These are phyloP conservation scores for Calyptommatus sinebrachiatus DNA, from an alignment of 2,113 vertebrate species.

Conservation along the genomic window DNA sequence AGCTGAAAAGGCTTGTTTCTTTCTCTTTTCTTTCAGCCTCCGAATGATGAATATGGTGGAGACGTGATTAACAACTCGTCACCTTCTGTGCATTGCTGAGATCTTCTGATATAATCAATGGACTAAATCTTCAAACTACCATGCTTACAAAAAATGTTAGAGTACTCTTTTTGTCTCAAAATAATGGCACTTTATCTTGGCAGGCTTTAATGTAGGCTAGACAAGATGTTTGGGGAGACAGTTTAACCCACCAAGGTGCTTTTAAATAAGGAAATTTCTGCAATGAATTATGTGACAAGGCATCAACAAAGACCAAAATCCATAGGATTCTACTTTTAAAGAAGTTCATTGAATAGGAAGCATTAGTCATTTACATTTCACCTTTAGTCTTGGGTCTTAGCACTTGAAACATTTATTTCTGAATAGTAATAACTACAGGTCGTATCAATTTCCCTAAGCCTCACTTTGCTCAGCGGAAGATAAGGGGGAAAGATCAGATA, in stretches of 20 bases:
- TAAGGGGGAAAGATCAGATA: not conserved
- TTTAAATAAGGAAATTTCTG: not conserved
- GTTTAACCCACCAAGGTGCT: constrained; percentile 11
- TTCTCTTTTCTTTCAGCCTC: not conserved
- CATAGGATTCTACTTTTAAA: not conserved
- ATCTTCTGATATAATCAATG: not conserved
- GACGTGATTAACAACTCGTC: not conserved
- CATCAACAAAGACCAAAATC: not conserved
- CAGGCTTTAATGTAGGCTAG: not conserved
- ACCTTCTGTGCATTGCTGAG: not conserved
- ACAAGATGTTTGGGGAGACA: constrained; percentile 1
- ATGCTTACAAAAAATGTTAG: constrained; percentile 6
- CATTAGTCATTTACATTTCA: not conserved
- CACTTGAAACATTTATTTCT: not conserved
- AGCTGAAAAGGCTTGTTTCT: not conserved
- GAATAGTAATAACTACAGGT: constrained; percentile 1
- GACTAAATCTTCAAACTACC: constrained; percentile 3
- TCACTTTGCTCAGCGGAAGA: not conserved
- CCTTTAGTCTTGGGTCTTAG: not conserved
- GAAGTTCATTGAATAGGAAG: not conserved
- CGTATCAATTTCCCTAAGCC: not conserved
- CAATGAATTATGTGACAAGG: not conserved
- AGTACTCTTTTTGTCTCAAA: not conserved
- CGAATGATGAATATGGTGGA: not conserved
- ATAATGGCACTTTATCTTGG: not conserved